phyloP scores from a whole-genome alignment of 2,797 vertebrate genomes.

The Silurus aristotelis region DNA sequence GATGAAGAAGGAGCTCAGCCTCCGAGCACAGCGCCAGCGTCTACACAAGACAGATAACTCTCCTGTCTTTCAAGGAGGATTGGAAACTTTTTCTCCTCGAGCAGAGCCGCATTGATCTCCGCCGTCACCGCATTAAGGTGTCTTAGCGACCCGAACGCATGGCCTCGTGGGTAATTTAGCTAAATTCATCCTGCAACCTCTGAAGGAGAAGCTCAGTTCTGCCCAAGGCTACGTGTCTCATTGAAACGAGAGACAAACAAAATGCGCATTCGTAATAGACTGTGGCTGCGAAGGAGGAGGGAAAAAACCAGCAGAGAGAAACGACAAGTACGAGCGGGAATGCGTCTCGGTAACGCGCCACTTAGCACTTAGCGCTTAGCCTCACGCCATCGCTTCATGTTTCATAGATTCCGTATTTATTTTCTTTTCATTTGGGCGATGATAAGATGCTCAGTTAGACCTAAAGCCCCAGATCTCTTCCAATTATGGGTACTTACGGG shows the following conservation, averaged over 20 bases:
- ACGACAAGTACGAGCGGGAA: background rate
- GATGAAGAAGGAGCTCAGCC: conserved; percentile 40
- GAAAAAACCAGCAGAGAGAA: too few species aligned
- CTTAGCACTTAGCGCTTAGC: background rate
- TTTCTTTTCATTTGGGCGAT: background rate
- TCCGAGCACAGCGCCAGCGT: conserved; percentile 48
- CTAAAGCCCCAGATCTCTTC: background rate
- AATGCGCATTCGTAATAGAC: conserved; percentile 66
- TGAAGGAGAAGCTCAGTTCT: conserved; percentile 62
- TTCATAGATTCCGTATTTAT: background rate
- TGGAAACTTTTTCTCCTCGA: conserved; percentile 54
- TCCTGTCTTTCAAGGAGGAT: conserved; percentile 62
- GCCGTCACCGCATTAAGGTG: conserved; percentile 37
- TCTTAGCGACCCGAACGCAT: conserved; percentile 62
- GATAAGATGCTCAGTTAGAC: background rate
- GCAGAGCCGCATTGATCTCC: conserved; percentile 49
- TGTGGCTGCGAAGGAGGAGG: conserved; percentile 33
- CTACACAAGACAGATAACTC: conserved; percentile 53
- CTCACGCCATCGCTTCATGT: background rate
- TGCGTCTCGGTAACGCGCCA: background rate
- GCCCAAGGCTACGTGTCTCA: conserved; percentile 70
- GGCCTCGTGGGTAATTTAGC: conserved; percentile 66
- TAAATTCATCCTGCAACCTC: conserved; percentile 73
- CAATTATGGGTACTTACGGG: background rate
- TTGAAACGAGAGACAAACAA: conserved; percentile 68